Conservation (phyloP, 2,797 vertebrate genomes). For the Neosilurus mollespiculum region DNA sequence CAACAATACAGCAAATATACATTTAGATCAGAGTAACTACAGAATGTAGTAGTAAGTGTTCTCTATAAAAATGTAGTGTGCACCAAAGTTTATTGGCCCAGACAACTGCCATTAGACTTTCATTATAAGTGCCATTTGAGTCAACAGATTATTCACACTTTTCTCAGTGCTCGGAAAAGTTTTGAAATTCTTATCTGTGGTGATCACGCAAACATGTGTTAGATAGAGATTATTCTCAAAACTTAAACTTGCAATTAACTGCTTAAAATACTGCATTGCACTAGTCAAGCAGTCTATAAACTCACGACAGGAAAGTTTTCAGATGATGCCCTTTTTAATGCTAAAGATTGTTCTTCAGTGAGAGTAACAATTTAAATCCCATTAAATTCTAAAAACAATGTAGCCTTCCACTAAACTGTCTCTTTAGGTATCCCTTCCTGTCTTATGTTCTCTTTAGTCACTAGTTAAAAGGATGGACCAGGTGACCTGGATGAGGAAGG, state of each 20-base stretch:
- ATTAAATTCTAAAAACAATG: not conserved
- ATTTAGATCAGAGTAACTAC: not conserved
- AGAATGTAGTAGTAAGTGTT: not conserved
- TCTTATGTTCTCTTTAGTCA: constrained; percentile 22
- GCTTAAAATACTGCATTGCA: not conserved
- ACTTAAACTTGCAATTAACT: no score
- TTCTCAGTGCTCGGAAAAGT: not conserved
- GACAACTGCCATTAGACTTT: not conserved
- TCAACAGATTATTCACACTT: not conserved
- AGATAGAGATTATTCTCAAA: not conserved
- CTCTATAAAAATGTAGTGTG: no score
- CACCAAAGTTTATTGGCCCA: not conserved
- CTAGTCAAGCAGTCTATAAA: not conserved
- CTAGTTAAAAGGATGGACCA: constrained; percentile 48
- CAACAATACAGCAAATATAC: not conserved
- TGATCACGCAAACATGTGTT: not conserved
- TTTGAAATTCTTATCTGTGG: not conserved
- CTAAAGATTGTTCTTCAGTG: not conserved
- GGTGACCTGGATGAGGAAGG: constrained; percentile 55
- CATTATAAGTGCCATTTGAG: not conserved
- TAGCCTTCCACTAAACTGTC: not conserved
- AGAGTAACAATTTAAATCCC: not conserved
- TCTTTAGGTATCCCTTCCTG: constrained; percentile 11
- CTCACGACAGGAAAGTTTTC: not conserved
- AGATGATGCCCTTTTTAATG: not conserved